Conservation (phyloP, 2,888 invertebrate genomes). For the Entomobrya multifasciata region DNA sequence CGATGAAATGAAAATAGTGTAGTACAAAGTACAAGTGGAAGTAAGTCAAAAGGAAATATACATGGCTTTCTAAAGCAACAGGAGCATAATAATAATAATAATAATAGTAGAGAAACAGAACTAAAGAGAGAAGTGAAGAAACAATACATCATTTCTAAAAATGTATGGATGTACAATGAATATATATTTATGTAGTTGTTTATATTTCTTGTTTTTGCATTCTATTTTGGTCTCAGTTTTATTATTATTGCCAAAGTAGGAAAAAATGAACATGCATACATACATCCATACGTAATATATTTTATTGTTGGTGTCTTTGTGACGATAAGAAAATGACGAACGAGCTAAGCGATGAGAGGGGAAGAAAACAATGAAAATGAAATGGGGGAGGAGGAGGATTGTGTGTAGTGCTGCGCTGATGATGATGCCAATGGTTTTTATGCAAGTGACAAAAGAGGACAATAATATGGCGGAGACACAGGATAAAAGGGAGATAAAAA, state of each 20-base stretch:
- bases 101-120: no score
- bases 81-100: no score
- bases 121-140: not conserved
- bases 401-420: not conserved
- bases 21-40: no score
- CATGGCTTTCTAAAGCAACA: no score
- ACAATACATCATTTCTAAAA: slow-evolving; percentile 25
- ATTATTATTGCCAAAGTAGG: no score
- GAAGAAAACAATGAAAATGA: slow-evolving; percentile 36
- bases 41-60: not conserved
- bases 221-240: no score
- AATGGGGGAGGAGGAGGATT: slow-evolving; percentile 24
- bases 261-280: no score
- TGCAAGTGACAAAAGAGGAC: slow-evolving; percentile 32
- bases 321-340: not conserved
- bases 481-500: not conserved
- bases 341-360: not conserved
- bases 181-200: no score
- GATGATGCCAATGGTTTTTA: slow-evolving; percentile 32
- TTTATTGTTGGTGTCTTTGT: not conserved
- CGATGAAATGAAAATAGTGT: not conserved
- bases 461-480: not conserved
- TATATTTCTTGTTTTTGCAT: not conserved
- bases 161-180: no score
- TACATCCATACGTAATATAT: no score